Percentiles rank a stretch among this genome's conserved stretches.
Conservation (phyloP, 2,888 invertebrate genomes). For the Drosophila greeni region DNA sequence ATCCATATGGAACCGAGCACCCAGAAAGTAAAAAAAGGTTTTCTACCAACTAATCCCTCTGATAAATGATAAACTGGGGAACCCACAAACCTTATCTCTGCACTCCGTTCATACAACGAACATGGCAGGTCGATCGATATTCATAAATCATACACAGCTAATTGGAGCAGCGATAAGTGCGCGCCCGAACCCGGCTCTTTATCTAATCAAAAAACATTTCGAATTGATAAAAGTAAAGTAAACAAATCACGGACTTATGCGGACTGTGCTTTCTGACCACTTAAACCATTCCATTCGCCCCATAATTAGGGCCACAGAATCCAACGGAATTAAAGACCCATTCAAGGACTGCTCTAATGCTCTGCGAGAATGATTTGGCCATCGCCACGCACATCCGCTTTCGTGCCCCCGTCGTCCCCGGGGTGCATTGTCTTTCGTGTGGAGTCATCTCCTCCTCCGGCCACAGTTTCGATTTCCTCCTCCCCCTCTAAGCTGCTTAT, state of each 20-base stretch:
- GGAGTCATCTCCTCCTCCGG: conserved; percentile 21
- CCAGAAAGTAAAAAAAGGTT: background rate
- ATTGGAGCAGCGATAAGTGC: conserved; percentile 3
- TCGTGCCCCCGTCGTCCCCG: background rate
- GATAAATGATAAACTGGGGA: conserved; percentile 15
- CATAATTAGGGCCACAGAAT: conserved; percentile 14
- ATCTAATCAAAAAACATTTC: conserved; percentile 15
- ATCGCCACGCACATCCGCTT: conserved; percentile 8
- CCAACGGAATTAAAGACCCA: conserved; percentile 13
- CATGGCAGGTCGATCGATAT: conserved; percentile 10
- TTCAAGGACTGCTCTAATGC: conserved; percentile 19
- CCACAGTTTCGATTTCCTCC: conserved; percentile 4
- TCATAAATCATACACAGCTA: conserved; percentile 15
- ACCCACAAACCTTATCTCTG: conserved; percentile 21
- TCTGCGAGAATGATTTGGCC: conserved; percentile 21
- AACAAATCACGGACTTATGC: background rate
- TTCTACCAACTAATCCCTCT: background rate
- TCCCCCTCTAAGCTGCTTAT: conserved; percentile 30
- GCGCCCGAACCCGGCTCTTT: background rate
- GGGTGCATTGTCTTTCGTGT: conserved; percentile 31
- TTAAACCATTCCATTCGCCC: conserved; percentile 4
- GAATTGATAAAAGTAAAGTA: conserved; percentile 3
- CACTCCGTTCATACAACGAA: no score
- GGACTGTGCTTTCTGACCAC: no score
- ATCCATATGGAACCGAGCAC: conserved; percentile 20